These are phyloP conservation scores for Strigamia maritima DNA, from an alignment of 2,888 invertebrate genomes.

Conservation along the genomic window DNA sequence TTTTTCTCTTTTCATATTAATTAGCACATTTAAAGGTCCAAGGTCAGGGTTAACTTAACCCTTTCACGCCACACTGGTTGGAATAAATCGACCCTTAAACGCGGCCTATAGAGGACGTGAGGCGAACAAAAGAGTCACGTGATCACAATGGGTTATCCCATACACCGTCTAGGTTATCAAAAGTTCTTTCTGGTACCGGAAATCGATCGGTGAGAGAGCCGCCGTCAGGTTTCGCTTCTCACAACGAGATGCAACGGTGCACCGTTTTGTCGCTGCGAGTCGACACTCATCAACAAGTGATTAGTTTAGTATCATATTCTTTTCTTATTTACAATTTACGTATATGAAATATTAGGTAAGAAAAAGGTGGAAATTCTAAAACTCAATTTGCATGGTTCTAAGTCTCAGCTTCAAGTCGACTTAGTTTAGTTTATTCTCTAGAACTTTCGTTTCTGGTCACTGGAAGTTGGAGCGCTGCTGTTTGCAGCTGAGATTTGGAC, in stretches of 20 bases:
- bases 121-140: neutral
- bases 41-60: constrained; percentile 2
- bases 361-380: neutral
- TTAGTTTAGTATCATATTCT: too few relatives aligned
- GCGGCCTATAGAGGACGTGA: neutral
- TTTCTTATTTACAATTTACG: too few relatives aligned
- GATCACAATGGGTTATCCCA: neutral
- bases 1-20: neutral
- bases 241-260: neutral
- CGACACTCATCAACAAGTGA: neutral
- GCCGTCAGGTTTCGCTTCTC: neutral
- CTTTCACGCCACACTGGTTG: neutral
- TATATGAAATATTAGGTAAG: too few relatives aligned
- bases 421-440: too few relatives aligned
- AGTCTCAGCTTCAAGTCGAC: too few relatives aligned
- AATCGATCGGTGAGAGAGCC: neutral
- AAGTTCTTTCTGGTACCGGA: constrained; percentile 29
- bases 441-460: too few relatives aligned
- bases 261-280: neutral
- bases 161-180: constrained; percentile 7
- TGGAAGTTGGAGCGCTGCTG: too few relatives aligned
- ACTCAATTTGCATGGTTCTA: too few relatives aligned
- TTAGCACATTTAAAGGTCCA: constrained; percentile 5
- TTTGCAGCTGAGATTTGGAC: too few relatives aligned
- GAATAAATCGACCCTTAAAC: neutral